These are phyloP conservation scores for Sepiola atlantica DNA, from an alignment of 2,888 invertebrate species.

Conservation along the genomic window DNA sequence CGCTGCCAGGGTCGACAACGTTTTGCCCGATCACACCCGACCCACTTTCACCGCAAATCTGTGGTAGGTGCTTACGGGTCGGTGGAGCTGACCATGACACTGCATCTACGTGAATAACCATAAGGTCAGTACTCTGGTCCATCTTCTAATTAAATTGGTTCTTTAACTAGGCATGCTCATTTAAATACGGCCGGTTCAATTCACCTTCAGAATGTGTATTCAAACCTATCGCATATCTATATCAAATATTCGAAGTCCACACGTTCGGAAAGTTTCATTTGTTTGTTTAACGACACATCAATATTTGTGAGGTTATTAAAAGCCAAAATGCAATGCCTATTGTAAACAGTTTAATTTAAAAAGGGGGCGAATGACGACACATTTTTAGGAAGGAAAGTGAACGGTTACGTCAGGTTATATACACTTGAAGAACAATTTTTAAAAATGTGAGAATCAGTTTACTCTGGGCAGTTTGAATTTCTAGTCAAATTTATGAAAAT, in stretches of 20 bases:
- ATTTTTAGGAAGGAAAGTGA: too few relatives aligned
- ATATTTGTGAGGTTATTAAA: too few relatives aligned
- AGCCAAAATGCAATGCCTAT: too few relatives aligned
- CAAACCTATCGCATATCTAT: not conserved
- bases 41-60: not conserved
- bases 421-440: too few relatives aligned
- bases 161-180: not conserved
- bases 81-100: not conserved
- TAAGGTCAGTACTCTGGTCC: not conserved
- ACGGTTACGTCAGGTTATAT: too few relatives aligned
- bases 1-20: not conserved
- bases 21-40: not conserved
- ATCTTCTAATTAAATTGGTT: not conserved
- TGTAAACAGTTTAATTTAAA: too few relatives aligned
- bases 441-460: too few relatives aligned
- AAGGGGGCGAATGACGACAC: too few relatives aligned
- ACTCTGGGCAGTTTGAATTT: too few relatives aligned
- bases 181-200: not conserved
- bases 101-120: not conserved
- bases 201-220: not conserved
- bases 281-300: not conserved
- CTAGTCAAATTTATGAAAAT: too few relatives aligned
- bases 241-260: not conserved
- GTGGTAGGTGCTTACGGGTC: not conserved
- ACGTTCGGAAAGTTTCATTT: not conserved